phyloP scores from a whole-genome alignment of 2,797 vertebrate genomes.

The Brotula barbata region DNA sequence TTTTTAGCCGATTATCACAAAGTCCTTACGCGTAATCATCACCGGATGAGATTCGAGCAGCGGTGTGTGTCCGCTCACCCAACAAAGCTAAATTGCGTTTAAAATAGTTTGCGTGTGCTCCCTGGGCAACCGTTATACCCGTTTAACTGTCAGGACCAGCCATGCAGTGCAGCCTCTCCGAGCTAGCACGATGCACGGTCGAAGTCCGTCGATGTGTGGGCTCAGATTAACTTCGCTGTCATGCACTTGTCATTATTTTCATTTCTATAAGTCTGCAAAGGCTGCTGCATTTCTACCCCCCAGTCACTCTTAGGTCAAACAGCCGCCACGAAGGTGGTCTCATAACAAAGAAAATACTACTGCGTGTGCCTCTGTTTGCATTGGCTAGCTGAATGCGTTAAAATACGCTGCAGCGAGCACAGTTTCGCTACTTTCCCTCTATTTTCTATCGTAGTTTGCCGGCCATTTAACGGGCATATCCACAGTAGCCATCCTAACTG shows the following conservation, averaged over 20 bases:
- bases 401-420: not conserved
- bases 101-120: not conserved
- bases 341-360: not conserved
- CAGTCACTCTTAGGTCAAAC: not conserved
- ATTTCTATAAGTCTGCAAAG: not conserved
- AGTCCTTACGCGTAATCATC: constrained; percentile 67
- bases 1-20: constrained; percentile 74
- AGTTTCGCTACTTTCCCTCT: no score
- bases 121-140: not conserved
- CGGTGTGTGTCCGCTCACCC: constrained; percentile 34
- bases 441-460: no score
- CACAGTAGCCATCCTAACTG: no score
- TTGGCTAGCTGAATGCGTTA: no score
- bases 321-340: not conserved
- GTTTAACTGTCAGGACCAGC: constrained; percentile 33
- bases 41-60: constrained; percentile 44
- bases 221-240: constrained; percentile 16
- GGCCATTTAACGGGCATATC: no score
- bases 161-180: constrained; percentile 42
- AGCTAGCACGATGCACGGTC: constrained; percentile 31
- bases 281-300: not conserved
- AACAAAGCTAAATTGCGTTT: not conserved
- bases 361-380: no score
- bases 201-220: not conserved
- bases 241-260: not conserved